phyloP scores from a whole-genome alignment of 2,888 invertebrate genomes.

The Hylaea fasciaria region DNA sequence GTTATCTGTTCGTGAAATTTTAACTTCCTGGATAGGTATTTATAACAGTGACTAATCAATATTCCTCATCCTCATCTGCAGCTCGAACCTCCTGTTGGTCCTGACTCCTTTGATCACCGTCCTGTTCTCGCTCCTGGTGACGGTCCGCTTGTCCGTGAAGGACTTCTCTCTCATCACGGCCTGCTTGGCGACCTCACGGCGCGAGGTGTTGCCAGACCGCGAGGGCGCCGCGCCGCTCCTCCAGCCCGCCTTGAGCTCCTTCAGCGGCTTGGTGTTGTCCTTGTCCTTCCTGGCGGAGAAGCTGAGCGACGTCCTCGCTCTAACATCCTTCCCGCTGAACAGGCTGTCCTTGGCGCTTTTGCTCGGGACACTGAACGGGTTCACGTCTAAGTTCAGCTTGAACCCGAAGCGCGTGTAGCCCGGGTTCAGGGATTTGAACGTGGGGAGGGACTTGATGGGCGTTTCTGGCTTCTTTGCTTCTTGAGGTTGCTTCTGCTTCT shows the following conservation, averaged over 20 bases:
- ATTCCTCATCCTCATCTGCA: slow-evolving; percentile 88
- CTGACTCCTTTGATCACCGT: slow-evolving; percentile 87
- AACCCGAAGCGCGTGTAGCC: slow-evolving; percentile 81
- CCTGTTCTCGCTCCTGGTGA: slow-evolving; percentile 71
- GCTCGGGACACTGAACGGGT: slow-evolving; percentile 68
- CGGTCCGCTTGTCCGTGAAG: slow-evolving; percentile 61
- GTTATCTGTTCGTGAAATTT: too few species aligned
- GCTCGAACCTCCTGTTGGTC: slow-evolving; percentile 89
- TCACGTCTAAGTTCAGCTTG: slow-evolving; percentile 71
- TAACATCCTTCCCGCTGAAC: slow-evolving; percentile 11
- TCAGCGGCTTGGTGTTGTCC: slow-evolving; percentile 10
- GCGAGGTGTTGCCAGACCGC: slow-evolving; percentile 55
- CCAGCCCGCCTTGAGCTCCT: slow-evolving; percentile 33
- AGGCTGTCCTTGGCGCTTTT: slow-evolving; percentile 42
- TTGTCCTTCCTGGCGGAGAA: slow-evolving; percentile 11
- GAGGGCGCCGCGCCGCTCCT: slow-evolving; percentile 57
- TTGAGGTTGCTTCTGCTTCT: slow-evolving; percentile 29
- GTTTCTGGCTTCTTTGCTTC: slow-evolving; percentile 50
- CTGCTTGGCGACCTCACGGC: slow-evolving; percentile 64
- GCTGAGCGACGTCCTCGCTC: not conserved
- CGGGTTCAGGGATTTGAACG: slow-evolving; percentile 55
- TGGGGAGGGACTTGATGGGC: slow-evolving; percentile 52
- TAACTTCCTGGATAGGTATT: too few species aligned
- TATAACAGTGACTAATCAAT: slow-evolving; percentile 47
- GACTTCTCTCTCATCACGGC: slow-evolving; percentile 71